Conservation (phyloP, 2,797 vertebrate genomes). For the Silurus lanzhouensis region DNA sequence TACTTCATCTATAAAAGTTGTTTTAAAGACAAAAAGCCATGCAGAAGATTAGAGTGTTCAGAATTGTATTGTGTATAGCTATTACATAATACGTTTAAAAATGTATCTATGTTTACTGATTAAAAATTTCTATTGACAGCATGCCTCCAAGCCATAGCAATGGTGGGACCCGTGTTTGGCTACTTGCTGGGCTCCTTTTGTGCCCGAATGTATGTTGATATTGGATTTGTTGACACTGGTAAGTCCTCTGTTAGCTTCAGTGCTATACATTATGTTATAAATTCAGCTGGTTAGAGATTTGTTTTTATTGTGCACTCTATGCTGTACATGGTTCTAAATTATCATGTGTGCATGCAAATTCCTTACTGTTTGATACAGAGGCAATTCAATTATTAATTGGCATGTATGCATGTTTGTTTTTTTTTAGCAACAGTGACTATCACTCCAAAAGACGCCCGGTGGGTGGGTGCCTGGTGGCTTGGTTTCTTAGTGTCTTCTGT, state of each 20-base stretch:
- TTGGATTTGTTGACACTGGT: constrained; percentile 3
- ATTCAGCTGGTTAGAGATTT: neutral
- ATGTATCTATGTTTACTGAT: neutral
- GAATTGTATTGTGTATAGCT: neutral
- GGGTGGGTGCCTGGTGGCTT: constrained; percentile 79
- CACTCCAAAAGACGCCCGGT: neutral
- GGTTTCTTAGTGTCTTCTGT: constrained; percentile 81
- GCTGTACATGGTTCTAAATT: neutral
- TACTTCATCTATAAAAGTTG: neutral
- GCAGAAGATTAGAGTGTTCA: neutral
- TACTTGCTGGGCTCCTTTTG: neutral
- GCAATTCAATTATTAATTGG: neutral
- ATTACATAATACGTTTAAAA: neutral
- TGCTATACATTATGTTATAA: neutral
- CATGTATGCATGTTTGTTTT: neutral
- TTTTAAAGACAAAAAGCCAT: neutral
- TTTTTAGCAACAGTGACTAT: neutral
- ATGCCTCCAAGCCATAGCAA: neutral
- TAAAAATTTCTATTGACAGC: neutral
- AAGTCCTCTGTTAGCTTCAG: neutral
- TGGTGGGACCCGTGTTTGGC: neutral
- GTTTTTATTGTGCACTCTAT: neutral
- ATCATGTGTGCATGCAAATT: neutral
- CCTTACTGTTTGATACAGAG: neutral
- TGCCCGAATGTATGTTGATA: neutral